phyloP scores from a whole-genome alignment of 2,888 invertebrate genomes.

The Harmothoe impar region DNA sequence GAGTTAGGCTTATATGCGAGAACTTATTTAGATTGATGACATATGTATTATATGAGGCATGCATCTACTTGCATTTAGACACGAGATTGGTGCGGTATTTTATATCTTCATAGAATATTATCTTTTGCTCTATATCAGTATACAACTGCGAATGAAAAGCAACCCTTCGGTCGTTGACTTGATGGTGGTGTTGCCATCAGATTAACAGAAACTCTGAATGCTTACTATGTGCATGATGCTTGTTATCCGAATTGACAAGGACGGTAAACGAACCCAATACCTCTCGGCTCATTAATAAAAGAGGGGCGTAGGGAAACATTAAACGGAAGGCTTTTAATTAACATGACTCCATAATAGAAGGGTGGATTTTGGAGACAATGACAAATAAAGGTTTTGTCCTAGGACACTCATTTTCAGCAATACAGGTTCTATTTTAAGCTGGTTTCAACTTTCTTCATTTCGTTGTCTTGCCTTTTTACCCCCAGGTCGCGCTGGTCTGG shows the following conservation, averaged over 20 bases:
- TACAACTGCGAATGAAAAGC: no score
- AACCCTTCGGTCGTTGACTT: no score
- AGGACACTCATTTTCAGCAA: conserved; percentile 6
- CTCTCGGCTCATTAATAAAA: background rate
- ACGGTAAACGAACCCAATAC: background rate
- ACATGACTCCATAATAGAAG: background rate
- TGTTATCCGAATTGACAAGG: background rate
- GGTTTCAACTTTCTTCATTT: background rate
- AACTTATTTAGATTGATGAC: no score
- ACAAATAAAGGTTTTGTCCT: background rate
- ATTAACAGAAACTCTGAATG: no score
- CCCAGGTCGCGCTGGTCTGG: background rate
- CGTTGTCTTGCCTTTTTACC: background rate
- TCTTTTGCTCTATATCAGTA: no score
- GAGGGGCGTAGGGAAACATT: background rate
- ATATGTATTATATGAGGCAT: no score
- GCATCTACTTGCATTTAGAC: no score
- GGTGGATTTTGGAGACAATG: background rate
- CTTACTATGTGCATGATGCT: no score
- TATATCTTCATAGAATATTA: no score
- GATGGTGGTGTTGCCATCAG: no score
- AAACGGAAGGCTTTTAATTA: background rate
- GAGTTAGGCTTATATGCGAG: no score
- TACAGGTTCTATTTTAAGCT: background rate
- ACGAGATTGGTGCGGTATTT: no score